phyloP scores from a whole-genome alignment of 2,113 vertebrate species.

The rat (Rattus norvegicus) region DNA sequence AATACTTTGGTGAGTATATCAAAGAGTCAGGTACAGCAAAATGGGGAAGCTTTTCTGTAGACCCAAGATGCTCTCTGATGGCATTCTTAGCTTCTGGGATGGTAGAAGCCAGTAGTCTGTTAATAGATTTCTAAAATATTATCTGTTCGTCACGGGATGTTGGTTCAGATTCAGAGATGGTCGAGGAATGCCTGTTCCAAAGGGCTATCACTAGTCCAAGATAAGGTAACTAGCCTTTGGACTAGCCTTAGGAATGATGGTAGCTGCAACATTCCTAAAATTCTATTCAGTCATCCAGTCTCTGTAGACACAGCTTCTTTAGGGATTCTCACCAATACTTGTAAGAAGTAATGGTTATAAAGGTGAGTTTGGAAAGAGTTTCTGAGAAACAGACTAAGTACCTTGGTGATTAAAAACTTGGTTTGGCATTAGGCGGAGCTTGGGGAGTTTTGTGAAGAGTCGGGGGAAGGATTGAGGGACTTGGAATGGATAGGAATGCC shows the following conservation, averaged over 20 bases:
- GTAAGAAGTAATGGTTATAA: neutral
- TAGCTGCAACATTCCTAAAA: too few relatives aligned
- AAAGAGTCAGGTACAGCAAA: neutral
- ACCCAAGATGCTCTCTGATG: neutral
- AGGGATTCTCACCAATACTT: neutral
- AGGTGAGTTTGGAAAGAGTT: slow-evolving; percentile 12
- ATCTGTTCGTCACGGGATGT: neutral
- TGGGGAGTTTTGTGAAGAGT: too few relatives aligned
- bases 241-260: neutral
- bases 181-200: neutral
- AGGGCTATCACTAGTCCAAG: neutral
- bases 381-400: neutral
- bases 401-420: neutral
- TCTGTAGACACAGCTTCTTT: neutral
- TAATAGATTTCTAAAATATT: neutral
- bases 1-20: neutral
- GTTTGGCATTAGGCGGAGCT: neutral
- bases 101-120: neutral
- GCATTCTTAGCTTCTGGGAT: neutral
- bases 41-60: neutral
- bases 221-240: neutral
- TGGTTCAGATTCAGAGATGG: neutral
- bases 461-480: too few relatives aligned
- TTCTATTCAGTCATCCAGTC: neutral
- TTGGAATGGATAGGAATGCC: too few relatives aligned